Conservation (phyloP, 2,113 vertebrate species). For the Rhegmatorhina hoffmannsi region DNA sequence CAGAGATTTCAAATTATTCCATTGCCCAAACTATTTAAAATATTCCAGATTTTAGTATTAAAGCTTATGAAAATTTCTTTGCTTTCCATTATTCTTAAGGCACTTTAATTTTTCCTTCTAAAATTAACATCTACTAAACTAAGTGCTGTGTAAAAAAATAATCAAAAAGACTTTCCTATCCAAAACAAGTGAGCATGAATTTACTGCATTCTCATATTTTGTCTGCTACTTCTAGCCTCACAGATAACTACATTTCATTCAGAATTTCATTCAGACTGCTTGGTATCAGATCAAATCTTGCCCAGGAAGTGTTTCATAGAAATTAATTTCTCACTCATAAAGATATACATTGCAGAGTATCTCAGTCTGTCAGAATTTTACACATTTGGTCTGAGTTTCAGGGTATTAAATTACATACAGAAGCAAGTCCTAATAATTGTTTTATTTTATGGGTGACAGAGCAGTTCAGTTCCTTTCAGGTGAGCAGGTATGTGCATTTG, state of each 20-base stretch:
- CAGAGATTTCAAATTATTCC: not conserved
- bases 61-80: not conserved
- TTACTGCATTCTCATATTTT: not conserved
- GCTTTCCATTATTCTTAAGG: not conserved
- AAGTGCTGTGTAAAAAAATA: not conserved
- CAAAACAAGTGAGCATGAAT: not conserved
- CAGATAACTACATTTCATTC: not conserved
- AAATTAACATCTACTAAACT: not conserved
- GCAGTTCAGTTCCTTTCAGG: not conserved
- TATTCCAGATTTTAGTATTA: not conserved
- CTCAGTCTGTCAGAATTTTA: not conserved
- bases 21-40: not conserved
- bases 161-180: not conserved
- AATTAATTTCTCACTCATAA: not conserved
- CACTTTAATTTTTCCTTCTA: not conserved
- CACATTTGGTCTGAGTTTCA: not conserved
- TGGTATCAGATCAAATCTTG: not conserved
- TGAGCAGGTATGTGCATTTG: not conserved
- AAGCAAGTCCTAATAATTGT: not conserved
- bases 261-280: not conserved
- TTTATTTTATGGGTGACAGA: not conserved
- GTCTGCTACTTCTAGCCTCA: not conserved
- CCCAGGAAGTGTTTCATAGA: not conserved
- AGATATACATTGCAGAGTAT: not conserved
- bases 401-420: not conserved